A percentile compares a stretch with the other conserved stretches of the same genome.
Evolutionary conservation across 2,888 invertebrate genomes (phyloP).

Genomic region (Ennomos erosarius): DNA sequence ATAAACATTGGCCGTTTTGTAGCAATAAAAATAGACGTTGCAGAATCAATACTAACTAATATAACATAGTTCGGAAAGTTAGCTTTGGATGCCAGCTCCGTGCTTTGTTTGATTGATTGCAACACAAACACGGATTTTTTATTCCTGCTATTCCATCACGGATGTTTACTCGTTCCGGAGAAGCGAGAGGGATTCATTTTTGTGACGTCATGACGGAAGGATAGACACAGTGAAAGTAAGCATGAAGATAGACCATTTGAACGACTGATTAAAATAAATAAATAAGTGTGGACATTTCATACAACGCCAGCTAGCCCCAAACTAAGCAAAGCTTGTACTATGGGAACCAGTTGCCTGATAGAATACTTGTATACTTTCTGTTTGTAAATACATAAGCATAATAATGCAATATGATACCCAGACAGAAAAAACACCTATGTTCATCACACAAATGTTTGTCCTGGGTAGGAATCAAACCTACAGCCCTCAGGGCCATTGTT

Average conservation of each 20-base stretch:
- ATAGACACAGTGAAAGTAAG: neutral
- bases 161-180: slow-evolving; percentile 57
- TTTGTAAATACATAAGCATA: no score
- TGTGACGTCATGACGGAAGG: slow-evolving; percentile 49
- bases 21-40: slow-evolving; percentile 65
- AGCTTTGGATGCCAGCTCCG: slow-evolving; percentile 63
- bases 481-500: no score
- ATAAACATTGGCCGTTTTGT: slow-evolving; percentile 64
- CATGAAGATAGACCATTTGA: neutral
- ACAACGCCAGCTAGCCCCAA: no score
- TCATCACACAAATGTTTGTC: no score
- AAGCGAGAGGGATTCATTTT: slow-evolving; percentile 52
- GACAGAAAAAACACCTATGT: no score
- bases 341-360: no score
- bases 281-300: no score
- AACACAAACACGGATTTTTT: slow-evolving; percentile 76
- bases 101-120: slow-evolving; percentile 82
- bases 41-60: slow-evolving; percentile 79
- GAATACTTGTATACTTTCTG: no score
- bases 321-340: no score
- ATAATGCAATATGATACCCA: no score
- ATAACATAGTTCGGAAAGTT: slow-evolving; percentile 70
- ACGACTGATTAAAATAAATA: no score
- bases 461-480: no score
- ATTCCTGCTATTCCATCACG: slow-evolving; percentile 58